Percentiles rank a stretch among this genome's conserved stretches.
phyloP scores from a whole-genome alignment of 2,888 invertebrate species.

The Drepana falcataria region DNA sequence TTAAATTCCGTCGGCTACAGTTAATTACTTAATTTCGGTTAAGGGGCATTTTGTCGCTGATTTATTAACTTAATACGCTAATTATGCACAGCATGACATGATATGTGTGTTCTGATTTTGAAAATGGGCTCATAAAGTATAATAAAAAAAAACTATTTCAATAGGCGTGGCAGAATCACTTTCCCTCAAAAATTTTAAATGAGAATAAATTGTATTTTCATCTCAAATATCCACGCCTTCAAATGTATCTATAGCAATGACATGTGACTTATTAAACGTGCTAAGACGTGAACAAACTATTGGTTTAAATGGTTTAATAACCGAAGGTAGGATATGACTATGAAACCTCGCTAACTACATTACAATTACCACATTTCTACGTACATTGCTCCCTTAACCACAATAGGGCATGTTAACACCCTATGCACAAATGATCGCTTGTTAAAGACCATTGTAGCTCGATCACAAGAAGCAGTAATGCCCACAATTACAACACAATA shows the following conservation, averaged over 20 bases:
- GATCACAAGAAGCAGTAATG: conserved; percentile 28
- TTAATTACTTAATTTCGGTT: conserved; percentile 70
- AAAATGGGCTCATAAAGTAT: not conserved
- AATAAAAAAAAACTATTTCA: too few relatives aligned
- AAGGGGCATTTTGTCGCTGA: conserved; percentile 50
- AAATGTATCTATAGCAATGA: too few relatives aligned
- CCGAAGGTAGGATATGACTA: too few relatives aligned
- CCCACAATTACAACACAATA: conserved; percentile 39
- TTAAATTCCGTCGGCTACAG: conserved; percentile 41
- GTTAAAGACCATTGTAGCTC: conserved; percentile 21
- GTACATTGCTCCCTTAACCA: not conserved
- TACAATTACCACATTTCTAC: not conserved
- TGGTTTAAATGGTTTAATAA: too few relatives aligned
- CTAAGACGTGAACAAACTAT: too few relatives aligned
- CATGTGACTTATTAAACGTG: too few relatives aligned
- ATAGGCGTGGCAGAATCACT: too few relatives aligned
- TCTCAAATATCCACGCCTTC: too few relatives aligned
- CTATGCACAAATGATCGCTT: not conserved
- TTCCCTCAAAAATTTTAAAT: too few relatives aligned
- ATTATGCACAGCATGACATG: conserved; percentile 50
- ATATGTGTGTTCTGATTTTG: not conserved
- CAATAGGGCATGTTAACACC: not conserved
- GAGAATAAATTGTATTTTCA: too few relatives aligned
- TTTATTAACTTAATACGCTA: conserved; percentile 62
- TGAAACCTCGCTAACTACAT: too few relatives aligned